Evolutionary conservation across 1,140 invertebrate species (phyloP), one percentile per base, ranked within the genome.

Genomic region (Venustaconcha ellipsiformis): DNA sequence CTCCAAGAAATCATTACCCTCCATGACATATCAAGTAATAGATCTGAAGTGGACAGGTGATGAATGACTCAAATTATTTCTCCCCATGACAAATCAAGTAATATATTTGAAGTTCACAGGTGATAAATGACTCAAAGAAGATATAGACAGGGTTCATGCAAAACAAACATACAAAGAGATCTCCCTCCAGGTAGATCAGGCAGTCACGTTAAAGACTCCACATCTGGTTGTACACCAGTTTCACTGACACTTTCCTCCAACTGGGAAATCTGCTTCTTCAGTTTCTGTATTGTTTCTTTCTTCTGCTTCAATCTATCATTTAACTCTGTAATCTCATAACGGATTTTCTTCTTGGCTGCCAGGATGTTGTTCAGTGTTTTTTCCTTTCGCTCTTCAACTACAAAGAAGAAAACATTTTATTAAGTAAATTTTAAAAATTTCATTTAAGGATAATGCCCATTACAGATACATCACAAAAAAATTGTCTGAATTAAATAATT

Each of bases 381-480:
- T 63, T 94, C 93, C 85, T 97, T 97, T 82, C 96, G 97, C 55
- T 94, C 94, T 91, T 98, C 96, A 93, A 98, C 96, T 97, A 89
- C 67, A 88, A 88, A 78, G 62, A 84, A 62, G 76, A 82, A 82
- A 6, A 60, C 8, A 37, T 23, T 60, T 60, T 60, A 60, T 18
- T 26, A 76, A 18, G 70, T 17, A 64, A 11, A 55, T 55, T 55
- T 37, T 26, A 20, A 18, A 66, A 18, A 59, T 72, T 18, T 15
- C 6, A n/a, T 26, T 62, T 1, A 23, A 14, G 57, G 17, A 69
- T 56, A 8, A 75, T 56, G 11, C 17, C n/a, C 12, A 26, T 30
- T 48, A 63, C 14, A 18, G 15, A 63, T 48, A 72, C 37, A 15
- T 64, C 26, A 37, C 18, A 13, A 64, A n/a, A 15, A 17, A 48